phyloP scores from a whole-genome alignment of 2,113 vertebrate species.

The Microcebus murinus region DNA sequence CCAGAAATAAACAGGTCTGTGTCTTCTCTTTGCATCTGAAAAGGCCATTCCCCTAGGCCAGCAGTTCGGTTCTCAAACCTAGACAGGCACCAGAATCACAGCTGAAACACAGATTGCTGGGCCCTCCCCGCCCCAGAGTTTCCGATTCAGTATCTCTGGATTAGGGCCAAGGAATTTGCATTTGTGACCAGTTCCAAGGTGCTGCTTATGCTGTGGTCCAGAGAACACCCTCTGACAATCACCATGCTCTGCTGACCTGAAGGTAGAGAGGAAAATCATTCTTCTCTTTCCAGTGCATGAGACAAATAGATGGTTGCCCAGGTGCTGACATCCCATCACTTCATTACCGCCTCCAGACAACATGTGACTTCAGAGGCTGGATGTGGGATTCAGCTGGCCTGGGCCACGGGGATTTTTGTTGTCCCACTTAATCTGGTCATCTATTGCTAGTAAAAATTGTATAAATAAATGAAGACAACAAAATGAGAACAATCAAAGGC shows the following conservation, averaged over 20 bases:
- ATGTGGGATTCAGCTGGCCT: not conserved
- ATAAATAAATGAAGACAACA: not conserved
- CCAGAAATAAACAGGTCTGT: slow-evolving; percentile 55
- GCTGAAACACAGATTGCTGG: not conserved
- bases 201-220: not conserved
- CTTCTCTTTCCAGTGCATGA: not conserved
- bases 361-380: not conserved
- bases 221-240: not conserved
- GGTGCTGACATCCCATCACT: not conserved
- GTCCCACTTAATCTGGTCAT: not conserved
- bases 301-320: not conserved
- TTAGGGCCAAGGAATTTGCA: not conserved
- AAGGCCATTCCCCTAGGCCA: not conserved
- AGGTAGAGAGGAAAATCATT: not conserved
- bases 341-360: not conserved
- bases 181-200: not conserved
- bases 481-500: not conserved
- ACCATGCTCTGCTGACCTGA: not conserved
- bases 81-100: not conserved
- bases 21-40: slow-evolving; percentile 41
- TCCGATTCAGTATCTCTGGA: not conserved
- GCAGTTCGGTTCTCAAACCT: not conserved
- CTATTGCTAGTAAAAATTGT: not conserved
- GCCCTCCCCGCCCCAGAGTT: not conserved
- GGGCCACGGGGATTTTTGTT: not conserved